Evolutionary conservation across 2,797 vertebrate species (phyloP).

Genomic region (Cheirogaleus major): DNA sequence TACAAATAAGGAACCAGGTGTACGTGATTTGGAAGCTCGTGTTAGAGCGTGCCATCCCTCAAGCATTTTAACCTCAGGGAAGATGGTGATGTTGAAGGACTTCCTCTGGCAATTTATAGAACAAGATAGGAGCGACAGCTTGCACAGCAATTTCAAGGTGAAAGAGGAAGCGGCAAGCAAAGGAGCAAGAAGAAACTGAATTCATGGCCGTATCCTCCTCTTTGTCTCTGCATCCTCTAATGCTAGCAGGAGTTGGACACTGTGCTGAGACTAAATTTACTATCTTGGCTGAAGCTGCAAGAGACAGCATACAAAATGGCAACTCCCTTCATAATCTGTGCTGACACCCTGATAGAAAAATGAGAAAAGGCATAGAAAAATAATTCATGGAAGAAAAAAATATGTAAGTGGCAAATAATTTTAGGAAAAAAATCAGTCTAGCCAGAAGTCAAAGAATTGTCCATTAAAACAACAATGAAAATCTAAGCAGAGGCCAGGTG

Average conservation of each 20-base stretch:
- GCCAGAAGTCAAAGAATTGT: not conserved
- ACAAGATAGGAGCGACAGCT: not conserved
- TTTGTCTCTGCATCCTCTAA: slow-evolving; percentile 70
- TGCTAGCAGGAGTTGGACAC: slow-evolving; percentile 67
- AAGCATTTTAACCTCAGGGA: not conserved
- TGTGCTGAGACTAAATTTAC: slow-evolving; percentile 68
- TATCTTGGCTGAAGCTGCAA: not conserved
- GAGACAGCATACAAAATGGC: not conserved
- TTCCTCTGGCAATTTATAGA: not conserved
- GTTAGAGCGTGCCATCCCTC: not conserved
- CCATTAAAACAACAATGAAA: not conserved
- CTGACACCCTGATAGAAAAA: not conserved
- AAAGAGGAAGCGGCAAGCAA: not conserved
- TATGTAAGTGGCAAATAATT: not conserved
- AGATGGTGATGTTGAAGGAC: not conserved
- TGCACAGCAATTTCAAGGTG: not conserved
- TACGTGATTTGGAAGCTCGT: not conserved
- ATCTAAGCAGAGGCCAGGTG: not conserved
- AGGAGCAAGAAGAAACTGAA: not conserved
- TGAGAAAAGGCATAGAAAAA: not conserved
- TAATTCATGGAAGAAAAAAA: not conserved
- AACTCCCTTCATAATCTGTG: not conserved
- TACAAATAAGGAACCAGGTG: not conserved
- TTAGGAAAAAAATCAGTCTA: not conserved
- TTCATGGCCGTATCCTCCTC: slow-evolving; percentile 27